Evolutionary conservation across 2,888 invertebrate genomes (phyloP).

Genomic region (Empis stercorea): DNA sequence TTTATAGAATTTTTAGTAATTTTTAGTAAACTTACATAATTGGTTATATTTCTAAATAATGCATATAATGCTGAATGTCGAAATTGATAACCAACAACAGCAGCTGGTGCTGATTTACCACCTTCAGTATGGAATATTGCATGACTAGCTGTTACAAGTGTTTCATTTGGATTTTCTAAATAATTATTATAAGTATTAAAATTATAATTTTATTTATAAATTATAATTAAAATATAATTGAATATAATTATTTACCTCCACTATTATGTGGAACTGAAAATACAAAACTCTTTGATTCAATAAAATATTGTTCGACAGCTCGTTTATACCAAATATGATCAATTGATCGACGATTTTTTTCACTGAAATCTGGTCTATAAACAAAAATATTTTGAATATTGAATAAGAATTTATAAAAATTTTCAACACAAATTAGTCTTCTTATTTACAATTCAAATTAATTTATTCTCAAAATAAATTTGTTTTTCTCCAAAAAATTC

Average conservation of each 20-base stretch:
- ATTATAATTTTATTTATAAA: neutral
- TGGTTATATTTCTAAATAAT: conserved; percentile 68
- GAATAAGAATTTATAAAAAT: no score
- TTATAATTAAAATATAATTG: no score
- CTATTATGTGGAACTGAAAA: conserved; percentile 62
- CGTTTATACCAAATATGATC: conserved; percentile 83
- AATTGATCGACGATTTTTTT: conserved; percentile 61
- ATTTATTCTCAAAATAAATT: no score
- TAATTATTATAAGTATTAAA: neutral
- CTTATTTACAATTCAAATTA: no score
- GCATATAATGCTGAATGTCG: conserved; percentile 61
- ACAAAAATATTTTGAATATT: neutral
- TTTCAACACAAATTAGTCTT: no score
- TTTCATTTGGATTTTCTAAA: conserved; percentile 37
- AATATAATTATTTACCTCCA: no score
- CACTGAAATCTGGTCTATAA: conserved; percentile 56
- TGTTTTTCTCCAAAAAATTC: no score
- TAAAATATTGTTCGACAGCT: conserved; percentile 74
- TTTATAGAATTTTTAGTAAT: conserved; percentile 22
- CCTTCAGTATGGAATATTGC: conserved; percentile 59
- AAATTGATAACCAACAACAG: conserved; percentile 68
- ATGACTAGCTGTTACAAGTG: conserved; percentile 72
- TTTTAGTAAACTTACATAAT: conserved; percentile 41
- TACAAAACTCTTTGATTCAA: conserved; percentile 66
- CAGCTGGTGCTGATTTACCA: conserved; percentile 49